Percentiles rank a stretch among this genome's conserved stretches.
phyloP scores from a whole-genome alignment of 2,888 invertebrate species.

The Meghimatium bilineatum region DNA sequence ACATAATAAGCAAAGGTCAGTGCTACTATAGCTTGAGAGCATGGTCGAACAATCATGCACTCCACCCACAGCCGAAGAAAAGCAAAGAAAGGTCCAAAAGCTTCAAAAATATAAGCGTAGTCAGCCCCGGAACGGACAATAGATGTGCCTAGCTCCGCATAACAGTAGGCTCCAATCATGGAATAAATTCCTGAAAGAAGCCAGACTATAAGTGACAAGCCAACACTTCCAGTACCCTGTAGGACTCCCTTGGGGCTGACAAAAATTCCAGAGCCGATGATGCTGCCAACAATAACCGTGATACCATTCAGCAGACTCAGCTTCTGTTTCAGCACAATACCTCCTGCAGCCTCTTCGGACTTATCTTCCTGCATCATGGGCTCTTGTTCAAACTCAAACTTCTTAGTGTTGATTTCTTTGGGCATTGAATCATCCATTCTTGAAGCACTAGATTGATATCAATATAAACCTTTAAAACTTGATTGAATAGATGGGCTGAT shows the following conservation, averaged over 20 bases:
- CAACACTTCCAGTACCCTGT: conserved; percentile 93
- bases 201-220: conserved; percentile 95
- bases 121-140: conserved; percentile 86
- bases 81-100: conserved; percentile 97
- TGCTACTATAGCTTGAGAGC: conserved; percentile 92
- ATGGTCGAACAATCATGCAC: conserved; percentile 97
- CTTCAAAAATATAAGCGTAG: conserved; percentile 99
- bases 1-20: conserved; percentile 92
- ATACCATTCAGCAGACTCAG: conserved; percentile 87
- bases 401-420: conserved; percentile 18
- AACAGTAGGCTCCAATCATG: conserved; percentile 80
- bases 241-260: conserved; percentile 95
- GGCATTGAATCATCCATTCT: conserved; percentile 23
- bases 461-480: background rate
- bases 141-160: conserved; percentile 97
- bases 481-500: background rate
- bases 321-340: conserved; percentile 50
- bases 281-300: conserved; percentile 96
- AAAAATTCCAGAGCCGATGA: conserved; percentile 97
- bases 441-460: background rate
- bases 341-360: background rate
- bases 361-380: conserved; percentile 39
- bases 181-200: conserved; percentile 91
- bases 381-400: conserved; percentile 35
- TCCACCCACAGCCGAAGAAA: conserved; percentile 98